Evolutionary conservation across 2,888 invertebrate genomes (phyloP).

Genomic region (Pinctada fucata): DNA sequence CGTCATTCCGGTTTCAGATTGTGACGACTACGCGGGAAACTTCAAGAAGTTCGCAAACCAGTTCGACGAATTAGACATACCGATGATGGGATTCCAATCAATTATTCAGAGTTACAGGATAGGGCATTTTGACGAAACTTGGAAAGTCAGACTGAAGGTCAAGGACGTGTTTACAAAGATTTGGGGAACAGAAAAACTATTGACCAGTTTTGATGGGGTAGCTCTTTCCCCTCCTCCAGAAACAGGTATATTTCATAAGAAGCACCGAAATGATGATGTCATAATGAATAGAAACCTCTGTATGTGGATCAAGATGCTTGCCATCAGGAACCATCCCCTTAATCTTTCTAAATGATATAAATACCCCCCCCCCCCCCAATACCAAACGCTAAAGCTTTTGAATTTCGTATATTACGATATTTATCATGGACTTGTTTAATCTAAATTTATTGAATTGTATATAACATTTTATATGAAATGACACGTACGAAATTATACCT

Average conservation of each 20-base stretch:
- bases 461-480: no score
- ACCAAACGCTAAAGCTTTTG: no score
- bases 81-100: slow-evolving; percentile 37
- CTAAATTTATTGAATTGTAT: no score
- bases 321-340: not conserved
- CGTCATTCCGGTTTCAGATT: slow-evolving; percentile 43
- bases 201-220: slow-evolving; percentile 63
- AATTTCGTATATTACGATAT: no score
- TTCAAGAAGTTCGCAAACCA: slow-evolving; percentile 46
- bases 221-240: slow-evolving; percentile 63
- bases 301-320: no score
- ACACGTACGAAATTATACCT: no score
- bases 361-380: not conserved
- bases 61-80: slow-evolving; percentile 33
- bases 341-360: not conserved
- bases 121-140: slow-evolving; percentile 54
- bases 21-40: slow-evolving; percentile 46
- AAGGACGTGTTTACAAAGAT: slow-evolving; percentile 58
- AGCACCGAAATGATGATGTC: no score
- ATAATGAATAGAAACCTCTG: no score
- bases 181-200: slow-evolving; percentile 65
- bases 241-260: slow-evolving; percentile 25
- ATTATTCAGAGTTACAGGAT: slow-evolving; percentile 54
- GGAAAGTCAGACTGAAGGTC: slow-evolving; percentile 51
- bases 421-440: no score